These are phyloP conservation scores for Zoroaster sp. DNA, from an alignment of 53 echinoderm and acorn worm species.

Conservation along the genomic window DNA sequence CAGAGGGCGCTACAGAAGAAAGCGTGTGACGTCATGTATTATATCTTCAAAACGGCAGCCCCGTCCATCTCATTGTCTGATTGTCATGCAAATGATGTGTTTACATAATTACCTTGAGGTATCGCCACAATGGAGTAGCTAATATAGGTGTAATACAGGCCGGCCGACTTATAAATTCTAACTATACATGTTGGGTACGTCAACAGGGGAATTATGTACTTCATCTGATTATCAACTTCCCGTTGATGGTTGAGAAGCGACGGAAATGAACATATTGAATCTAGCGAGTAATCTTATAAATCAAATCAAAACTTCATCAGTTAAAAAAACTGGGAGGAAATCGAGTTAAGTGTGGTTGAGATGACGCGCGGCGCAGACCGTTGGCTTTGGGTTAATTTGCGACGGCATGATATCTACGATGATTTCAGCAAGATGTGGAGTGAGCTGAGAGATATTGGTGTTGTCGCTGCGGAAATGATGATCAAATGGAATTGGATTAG, in stretches of 20 bases:
- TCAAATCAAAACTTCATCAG: constrained; percentile 62
- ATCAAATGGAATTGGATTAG: constrained; percentile 3
- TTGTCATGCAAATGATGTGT: not conserved
- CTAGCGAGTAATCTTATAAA: constrained; percentile 32
- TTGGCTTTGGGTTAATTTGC: not conserved
- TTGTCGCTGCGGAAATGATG: not conserved
- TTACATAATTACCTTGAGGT: not conserved
- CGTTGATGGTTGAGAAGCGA: not conserved
- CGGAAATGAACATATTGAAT: constrained; percentile 46
- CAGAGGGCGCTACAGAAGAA: too few species aligned
- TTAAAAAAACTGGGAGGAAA: constrained; percentile 20
- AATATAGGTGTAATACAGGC: not conserved
- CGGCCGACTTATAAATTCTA: not conserved
- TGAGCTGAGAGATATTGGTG: not conserved
- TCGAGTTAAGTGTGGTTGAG: constrained; percentile 46
- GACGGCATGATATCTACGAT: not conserved
- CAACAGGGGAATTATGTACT: not conserved
- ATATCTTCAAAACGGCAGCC: too few species aligned
- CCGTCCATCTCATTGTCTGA: too few species aligned
- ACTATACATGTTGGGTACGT: not conserved
- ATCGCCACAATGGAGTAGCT: not conserved
- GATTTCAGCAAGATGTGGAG: not conserved
- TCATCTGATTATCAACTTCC: not conserved
- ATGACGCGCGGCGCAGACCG: not conserved
- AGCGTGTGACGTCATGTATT: too few species aligned